Conservation (phyloP, 2,888 invertebrate genomes). For the Drosophila meridionalis region DNA sequence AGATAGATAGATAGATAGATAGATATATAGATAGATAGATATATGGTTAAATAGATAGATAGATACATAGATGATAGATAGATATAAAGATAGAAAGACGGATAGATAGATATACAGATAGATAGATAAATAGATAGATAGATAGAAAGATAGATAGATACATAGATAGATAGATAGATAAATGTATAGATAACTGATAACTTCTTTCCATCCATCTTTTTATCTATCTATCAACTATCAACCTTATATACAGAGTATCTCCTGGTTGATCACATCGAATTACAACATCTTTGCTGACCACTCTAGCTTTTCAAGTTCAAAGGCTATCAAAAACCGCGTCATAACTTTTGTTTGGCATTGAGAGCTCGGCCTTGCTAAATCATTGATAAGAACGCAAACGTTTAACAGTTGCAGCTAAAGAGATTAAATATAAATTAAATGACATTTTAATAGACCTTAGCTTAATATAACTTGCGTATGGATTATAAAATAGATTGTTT, state of each 20-base stretch:
- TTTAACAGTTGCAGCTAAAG: too few species aligned
- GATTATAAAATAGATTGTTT: not conserved
- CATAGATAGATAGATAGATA: not conserved
- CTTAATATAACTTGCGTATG: not conserved
- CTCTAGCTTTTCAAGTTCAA: not conserved
- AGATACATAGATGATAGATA: not conserved
- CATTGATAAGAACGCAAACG: conserved; percentile 4
- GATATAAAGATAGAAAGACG: not conserved
- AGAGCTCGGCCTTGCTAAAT: not conserved
- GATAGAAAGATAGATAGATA: not conserved
- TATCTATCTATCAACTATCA: not conserved
- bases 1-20: not conserved
- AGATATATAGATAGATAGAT: not conserved
- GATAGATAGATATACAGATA: not conserved
- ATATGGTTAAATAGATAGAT: not conserved
- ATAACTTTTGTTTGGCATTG: conserved; percentile 13
- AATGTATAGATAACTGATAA: too few species aligned
- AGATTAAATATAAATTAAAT: not conserved
- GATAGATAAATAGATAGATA: not conserved
- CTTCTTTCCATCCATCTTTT: not conserved
- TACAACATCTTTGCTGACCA: not conserved
- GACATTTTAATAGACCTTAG: not conserved
- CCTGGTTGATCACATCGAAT: not conserved
- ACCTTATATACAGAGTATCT: not conserved
- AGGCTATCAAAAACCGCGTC: conserved; percentile 2